Conservation (phyloP, 2,888 invertebrate genomes). For the Acanthopleura granulata region DNA sequence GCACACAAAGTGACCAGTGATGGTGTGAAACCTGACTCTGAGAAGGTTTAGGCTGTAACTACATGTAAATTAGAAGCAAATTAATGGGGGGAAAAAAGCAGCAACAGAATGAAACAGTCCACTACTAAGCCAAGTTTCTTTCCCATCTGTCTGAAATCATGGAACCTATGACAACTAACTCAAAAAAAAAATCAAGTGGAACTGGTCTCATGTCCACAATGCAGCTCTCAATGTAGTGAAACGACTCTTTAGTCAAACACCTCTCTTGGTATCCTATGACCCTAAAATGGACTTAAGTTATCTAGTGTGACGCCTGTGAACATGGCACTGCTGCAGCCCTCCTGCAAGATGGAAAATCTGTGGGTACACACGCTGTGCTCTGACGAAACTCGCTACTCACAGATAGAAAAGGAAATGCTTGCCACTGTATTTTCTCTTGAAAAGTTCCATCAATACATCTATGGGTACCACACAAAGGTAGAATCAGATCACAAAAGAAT, state of each 20-base stretch:
- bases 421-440: background rate
- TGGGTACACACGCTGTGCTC: background rate
- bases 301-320: constrained; percentile 37
- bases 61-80: no score
- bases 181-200: background rate
- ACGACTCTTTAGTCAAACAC: constrained; percentile 28
- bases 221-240: constrained; percentile 36
- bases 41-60: no score
- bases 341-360: background rate
- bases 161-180: background rate
- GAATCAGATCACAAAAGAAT: background rate
- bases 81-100: background rate
- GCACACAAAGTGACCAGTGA: constrained; percentile 22
- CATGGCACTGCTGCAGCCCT: background rate
- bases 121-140: background rate
- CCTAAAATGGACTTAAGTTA: constrained; percentile 19
- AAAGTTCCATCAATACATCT: background rate
- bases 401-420: background rate
- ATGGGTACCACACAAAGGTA: background rate
- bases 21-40: constrained; percentile 9
- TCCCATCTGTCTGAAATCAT: background rate
- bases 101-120: background rate
- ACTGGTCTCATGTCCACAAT: constrained; percentile 27
- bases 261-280: constrained; percentile 35
- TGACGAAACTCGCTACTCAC: background rate